phyloP scores from a whole-genome alignment of 64 coral and sea anemone genomes.

The Exaiptasia diaphana region DNA sequence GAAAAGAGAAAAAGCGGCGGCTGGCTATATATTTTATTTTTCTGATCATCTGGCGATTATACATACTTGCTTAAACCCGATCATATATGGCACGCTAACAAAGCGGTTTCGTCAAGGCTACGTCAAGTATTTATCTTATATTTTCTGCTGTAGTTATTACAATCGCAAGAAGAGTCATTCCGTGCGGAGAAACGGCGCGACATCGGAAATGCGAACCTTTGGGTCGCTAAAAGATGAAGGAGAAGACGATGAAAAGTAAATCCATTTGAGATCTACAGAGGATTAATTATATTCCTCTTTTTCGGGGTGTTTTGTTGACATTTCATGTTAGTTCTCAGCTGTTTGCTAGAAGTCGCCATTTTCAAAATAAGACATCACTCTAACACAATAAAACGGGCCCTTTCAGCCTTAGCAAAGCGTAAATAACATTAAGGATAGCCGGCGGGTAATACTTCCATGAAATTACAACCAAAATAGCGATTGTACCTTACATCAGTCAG shows the following conservation, averaged over 20 bases:
- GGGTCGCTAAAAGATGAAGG: neutral
- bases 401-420: no score
- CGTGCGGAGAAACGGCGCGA: neutral
- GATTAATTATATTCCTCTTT: no score
- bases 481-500: no score
- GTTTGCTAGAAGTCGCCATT: no score
- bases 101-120: constrained; percentile 54
- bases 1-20: neutral
- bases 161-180: neutral
- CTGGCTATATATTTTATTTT: constrained; percentile 35
- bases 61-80: constrained; percentile 47
- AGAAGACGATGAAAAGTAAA: neutral
- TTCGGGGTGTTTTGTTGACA: no score
- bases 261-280: no score
- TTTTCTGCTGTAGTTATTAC: constrained; percentile 2
- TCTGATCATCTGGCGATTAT: constrained; percentile 46
- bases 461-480: no score
- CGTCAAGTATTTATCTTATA: constrained; percentile 32
- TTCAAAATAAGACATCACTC: no score
- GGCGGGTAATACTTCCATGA: no score
- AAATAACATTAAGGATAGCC: no score
- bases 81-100: constrained; percentile 61
- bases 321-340: no score
- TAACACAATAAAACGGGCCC: no score
- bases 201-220: constrained; percentile 7